phyloP scores from a whole-genome alignment of 2,113 vertebrate genomes.

The Python bivittatus region DNA sequence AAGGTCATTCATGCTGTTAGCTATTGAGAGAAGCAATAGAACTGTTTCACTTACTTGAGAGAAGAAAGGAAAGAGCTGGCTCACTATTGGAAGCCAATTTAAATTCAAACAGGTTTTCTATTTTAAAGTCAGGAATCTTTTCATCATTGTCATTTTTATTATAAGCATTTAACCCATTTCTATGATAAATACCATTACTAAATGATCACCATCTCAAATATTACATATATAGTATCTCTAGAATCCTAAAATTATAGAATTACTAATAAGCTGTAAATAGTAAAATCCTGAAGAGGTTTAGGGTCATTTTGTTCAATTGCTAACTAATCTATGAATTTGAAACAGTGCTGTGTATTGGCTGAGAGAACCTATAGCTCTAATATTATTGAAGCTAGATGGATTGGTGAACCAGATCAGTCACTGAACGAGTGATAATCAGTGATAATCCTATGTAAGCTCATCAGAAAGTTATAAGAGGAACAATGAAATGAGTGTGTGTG shows the following conservation, averaged over 20 bases:
- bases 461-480: neutral
- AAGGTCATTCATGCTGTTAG: constrained; percentile 72
- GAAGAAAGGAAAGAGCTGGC: constrained; percentile 51
- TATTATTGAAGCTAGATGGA: neutral
- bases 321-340: neutral
- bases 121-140: constrained; percentile 57
- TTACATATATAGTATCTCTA: neutral
- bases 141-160: constrained; percentile 59
- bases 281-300: neutral
- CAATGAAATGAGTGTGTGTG: neutral
- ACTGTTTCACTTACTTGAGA: constrained; percentile 54
- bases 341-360: neutral
- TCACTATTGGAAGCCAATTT: constrained; percentile 55
- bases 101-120: constrained; percentile 64
- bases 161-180: constrained; percentile 46
- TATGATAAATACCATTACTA: constrained; percentile 37
- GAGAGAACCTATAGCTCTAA: neutral
- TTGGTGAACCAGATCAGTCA: neutral
- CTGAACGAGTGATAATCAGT: neutral
- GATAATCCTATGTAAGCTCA: neutral
- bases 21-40: constrained; percentile 54
- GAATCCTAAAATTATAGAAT: neutral
- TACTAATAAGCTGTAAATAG: neutral
- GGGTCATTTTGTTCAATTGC: neutral
- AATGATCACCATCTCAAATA: constrained; percentile 12